These are phyloP conservation scores for Pterocles gutturalis DNA, from an alignment of 2,113 vertebrate genomes.

Conservation along the genomic window DNA sequence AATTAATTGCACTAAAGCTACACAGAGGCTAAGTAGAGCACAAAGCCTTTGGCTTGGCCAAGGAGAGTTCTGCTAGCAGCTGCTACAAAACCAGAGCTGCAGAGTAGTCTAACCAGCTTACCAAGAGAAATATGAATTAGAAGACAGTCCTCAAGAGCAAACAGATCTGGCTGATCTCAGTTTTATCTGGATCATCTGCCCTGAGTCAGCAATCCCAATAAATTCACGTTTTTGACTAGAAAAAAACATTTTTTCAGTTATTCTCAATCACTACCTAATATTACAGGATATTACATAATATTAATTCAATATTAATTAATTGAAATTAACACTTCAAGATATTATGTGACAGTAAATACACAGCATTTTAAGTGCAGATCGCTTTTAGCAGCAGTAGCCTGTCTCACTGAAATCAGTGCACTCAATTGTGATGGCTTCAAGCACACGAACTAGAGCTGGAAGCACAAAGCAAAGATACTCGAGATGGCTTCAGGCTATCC, in stretches of 20 bases:
- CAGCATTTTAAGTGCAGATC: slow-evolving; percentile 19
- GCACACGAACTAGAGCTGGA: accelerated
- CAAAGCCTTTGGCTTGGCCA: neutral
- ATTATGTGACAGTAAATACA: neutral
- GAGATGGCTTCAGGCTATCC: neutral
- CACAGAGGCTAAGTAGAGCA: slow-evolving; percentile 1
- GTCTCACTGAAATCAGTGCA: neutral
- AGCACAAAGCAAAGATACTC: neutral
- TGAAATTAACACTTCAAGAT: neutral
- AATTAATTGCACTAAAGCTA: slow-evolving; percentile 25
- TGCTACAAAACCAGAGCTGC: neutral
- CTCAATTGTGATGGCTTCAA: neutral
- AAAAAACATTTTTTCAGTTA: neutral
- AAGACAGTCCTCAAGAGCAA: neutral
- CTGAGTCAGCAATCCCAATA: neutral
- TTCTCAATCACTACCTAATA: neutral
- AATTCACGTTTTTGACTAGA: neutral
- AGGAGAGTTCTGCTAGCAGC: neutral
- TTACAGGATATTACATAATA: neutral
- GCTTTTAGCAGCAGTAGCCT: neutral
- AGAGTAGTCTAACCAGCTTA: neutral
- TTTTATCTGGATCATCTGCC: neutral
- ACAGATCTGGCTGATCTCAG: neutral
- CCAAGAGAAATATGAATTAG: neutral
- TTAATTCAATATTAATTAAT: neutral